These are phyloP conservation scores for Bradypodion pumilum DNA, from an alignment of 2,797 vertebrate species.

Conservation along the genomic window DNA sequence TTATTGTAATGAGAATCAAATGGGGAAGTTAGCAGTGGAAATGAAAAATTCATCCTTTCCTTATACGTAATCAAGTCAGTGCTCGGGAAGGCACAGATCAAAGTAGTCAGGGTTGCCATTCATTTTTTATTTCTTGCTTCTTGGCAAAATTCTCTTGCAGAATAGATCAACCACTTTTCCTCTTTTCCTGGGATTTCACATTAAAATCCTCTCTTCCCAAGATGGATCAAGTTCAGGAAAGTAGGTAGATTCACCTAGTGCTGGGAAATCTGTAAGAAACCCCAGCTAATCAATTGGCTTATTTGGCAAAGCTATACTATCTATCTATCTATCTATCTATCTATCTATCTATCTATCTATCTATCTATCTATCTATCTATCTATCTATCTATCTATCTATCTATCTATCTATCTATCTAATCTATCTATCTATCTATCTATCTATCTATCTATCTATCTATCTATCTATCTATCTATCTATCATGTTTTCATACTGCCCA, in stretches of 20 bases:
- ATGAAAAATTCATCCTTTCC: slow-evolving; percentile 69
- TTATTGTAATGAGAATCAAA: slow-evolving; percentile 74
- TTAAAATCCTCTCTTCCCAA: background rate
- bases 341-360: no score
- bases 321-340: no score
- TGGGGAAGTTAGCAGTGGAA: slow-evolving; percentile 63
- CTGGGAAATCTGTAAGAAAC: background rate
- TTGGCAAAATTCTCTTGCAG: slow-evolving; percentile 20
- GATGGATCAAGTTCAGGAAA: background rate
- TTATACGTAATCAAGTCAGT: slow-evolving; percentile 67
- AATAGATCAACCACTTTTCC: slow-evolving; percentile 15
- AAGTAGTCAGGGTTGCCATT: slow-evolving; percentile 37
- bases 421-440: no score
- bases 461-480: no score
- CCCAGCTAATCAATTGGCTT: background rate
- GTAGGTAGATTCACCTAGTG: background rate
- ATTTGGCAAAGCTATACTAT: background rate
- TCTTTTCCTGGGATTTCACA: slow-evolving; percentile 12
- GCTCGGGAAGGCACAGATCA: slow-evolving; percentile 52
- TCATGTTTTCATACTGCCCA: no score
- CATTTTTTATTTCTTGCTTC: slow-evolving; percentile 20
- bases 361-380: no score
- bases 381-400: no score
- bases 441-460: no score
- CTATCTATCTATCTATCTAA: no score